Evolutionary conservation across 92 coral and sea anemone species (phyloP), one percentile per base, ranked within the genome.

Genomic region (Epizoanthus scotinus): DNA sequence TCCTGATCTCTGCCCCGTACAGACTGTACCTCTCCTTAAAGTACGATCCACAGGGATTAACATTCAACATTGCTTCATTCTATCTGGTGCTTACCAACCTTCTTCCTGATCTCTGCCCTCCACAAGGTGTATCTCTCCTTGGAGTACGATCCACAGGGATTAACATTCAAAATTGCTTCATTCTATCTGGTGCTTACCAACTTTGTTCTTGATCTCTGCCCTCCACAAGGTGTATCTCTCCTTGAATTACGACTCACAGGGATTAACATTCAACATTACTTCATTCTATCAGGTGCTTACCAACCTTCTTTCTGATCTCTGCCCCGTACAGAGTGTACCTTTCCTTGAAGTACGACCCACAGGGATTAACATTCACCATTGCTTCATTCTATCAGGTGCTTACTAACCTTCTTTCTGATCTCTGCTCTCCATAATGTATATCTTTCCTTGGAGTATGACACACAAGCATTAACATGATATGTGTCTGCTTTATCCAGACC

Each of bases 361-460:
- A 89, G 47, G 87, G n/a, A n/a, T 24, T 52, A 70, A 21, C 60
- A 19, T 17, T 24, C 60, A 70, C 21, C 26, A 34, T n/a, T 26
- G 17, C 2, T 70, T 15, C 60, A 21, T 70, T 28, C 19, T 22
- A 13, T 5, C 24, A 19, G 19, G 19, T 68, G 6, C 59, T 22
- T 20, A 8, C 21, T 14, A 10, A 89, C 93, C 93, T 89, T 89
- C 62, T 89, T 89, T 26, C 93, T 77, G 60, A 89, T 83, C 55
- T 89, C 93, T 42, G 93, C 93, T 49, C 93, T 75, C 93, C 93
- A 89, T 20, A 89, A 69, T 18, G 93, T 89, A 59, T 79, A 89
- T 77, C 87, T 83, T 49, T 89, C 93, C 49, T 83, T 89, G 77
- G 84, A 78, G 63, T 89, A 86, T 0, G 93, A 89, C 15, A 89